phyloP scores from a whole-genome alignment of 2,888 invertebrate species.

The Neelides folsomi region DNA sequence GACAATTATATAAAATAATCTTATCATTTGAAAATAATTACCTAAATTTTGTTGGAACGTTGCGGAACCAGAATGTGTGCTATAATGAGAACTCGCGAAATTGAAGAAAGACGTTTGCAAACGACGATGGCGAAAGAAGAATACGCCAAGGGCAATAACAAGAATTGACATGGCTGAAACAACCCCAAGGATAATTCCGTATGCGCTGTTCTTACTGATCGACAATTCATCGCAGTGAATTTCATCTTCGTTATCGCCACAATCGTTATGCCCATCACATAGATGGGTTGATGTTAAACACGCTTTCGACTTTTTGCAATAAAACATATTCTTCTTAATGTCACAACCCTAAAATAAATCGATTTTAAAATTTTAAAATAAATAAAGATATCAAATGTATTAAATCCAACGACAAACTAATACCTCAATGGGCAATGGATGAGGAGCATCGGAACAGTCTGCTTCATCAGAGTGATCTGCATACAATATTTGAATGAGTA shows the following conservation, averaged over 20 bases:
- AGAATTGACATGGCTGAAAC: constrained; percentile 45
- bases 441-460: constrained; percentile 45
- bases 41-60: constrained; percentile 50
- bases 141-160: constrained; percentile 49
- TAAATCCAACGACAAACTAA: too few relatives aligned
- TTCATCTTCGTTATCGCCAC: constrained; percentile 32
- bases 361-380: neutral
- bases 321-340: too few relatives aligned
- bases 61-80: constrained; percentile 71
- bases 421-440: too few relatives aligned
- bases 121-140: constrained; percentile 54
- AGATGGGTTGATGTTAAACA: constrained; percentile 33
- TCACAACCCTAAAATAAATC: too few relatives aligned
- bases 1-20: neutral
- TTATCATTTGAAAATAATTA: constrained; percentile 36
- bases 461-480: constrained; percentile 51
- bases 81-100: constrained; percentile 72
- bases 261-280: constrained; percentile 34
- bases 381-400: constrained; percentile 1
- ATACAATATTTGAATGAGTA: constrained; percentile 32
- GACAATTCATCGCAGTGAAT: constrained; percentile 10
- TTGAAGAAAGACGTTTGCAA: constrained; percentile 64
- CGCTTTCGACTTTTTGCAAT: neutral
- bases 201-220: too few relatives aligned
- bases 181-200: constrained; percentile 44